Conservation (phyloP, 2,888 invertebrate genomes). For the Agriopis marginaria region DNA sequence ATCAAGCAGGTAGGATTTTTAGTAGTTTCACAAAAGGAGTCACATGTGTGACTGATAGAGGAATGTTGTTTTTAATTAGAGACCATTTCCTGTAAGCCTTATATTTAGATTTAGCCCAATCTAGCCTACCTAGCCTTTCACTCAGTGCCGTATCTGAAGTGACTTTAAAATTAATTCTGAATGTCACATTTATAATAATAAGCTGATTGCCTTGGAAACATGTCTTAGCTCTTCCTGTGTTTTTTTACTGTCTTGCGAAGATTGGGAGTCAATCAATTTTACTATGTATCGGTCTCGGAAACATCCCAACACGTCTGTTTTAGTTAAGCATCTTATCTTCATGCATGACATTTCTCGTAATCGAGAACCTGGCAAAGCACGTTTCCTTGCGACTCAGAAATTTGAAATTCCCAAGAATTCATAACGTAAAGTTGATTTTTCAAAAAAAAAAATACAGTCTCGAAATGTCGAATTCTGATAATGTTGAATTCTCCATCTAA, state of each 20-base stretch:
- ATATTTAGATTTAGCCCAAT: slow-evolving; percentile 7
- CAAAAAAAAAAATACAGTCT: too few relatives aligned
- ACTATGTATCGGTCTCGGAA: not conserved
- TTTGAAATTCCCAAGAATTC: too few relatives aligned
- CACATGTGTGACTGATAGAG: not conserved
- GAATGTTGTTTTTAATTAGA: slow-evolving; percentile 1
- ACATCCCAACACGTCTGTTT: not conserved
- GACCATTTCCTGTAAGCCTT: slow-evolving; percentile 15
- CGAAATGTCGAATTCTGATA: too few relatives aligned
- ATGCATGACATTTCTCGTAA: too few relatives aligned
- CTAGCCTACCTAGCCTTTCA: slow-evolving; percentile 24
- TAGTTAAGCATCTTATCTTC: not conserved
- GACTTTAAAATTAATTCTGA: slow-evolving; percentile 25
- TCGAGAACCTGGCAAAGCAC: too few relatives aligned
- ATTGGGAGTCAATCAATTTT: too few relatives aligned
- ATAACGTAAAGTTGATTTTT: too few relatives aligned
- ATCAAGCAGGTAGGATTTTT: not conserved
- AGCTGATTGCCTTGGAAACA: slow-evolving; percentile 29
- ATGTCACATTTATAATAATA: slow-evolving; percentile 29
- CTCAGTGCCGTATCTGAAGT: slow-evolving; percentile 22
- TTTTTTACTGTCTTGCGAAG: not conserved
- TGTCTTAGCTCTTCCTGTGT: slow-evolving; percentile 4
- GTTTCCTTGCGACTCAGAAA: too few relatives aligned
- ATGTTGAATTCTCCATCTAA: too few relatives aligned
- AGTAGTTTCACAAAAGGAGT: not conserved